phyloP scores from a whole-genome alignment of 2,888 invertebrate species.

The Phalangium opilio region DNA sequence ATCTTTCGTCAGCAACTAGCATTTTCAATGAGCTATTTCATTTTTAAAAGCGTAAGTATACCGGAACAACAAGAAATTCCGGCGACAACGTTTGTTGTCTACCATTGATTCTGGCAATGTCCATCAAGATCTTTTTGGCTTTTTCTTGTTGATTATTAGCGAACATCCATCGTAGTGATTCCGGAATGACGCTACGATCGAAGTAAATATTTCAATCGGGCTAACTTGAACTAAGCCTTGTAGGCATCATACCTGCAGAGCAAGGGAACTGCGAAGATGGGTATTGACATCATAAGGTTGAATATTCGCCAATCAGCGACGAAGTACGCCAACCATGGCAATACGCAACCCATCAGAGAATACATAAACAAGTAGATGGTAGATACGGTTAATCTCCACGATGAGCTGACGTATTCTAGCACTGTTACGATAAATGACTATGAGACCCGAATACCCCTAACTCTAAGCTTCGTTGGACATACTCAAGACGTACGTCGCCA shows the following conservation, averaged over 20 bases:
- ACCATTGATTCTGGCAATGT: conserved; percentile 58
- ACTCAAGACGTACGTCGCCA: conserved; percentile 7
- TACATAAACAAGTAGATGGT: conserved; percentile 8
- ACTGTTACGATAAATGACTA: background rate
- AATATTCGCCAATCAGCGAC: conserved; percentile 63
- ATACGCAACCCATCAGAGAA: conserved; percentile 34
- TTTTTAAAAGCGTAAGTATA: too few species aligned
- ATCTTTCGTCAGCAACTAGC: too few species aligned
- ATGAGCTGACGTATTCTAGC: conserved; percentile 6
- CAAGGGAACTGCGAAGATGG: conserved; percentile 37
- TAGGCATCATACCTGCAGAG: too few species aligned
- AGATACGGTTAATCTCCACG: conserved; percentile 4
- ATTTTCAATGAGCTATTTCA: too few species aligned
- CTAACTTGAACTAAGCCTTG: too few species aligned
- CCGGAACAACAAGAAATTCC: background rate
- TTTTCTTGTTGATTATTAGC: conserved; percentile 55
- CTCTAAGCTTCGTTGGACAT: too few species aligned
- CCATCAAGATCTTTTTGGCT: conserved; percentile 52
- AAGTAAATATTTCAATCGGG: too few species aligned
- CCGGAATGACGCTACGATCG: conserved; percentile 47
- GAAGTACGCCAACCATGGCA: conserved; percentile 72
- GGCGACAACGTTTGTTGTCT: conserved; percentile 25
- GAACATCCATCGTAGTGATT: conserved; percentile 69
- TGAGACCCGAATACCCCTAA: too few species aligned
- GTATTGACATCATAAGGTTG: conserved; percentile 61